Conservation (phyloP, 2,113 vertebrate species). For the Propithecus coquereli region DNA sequence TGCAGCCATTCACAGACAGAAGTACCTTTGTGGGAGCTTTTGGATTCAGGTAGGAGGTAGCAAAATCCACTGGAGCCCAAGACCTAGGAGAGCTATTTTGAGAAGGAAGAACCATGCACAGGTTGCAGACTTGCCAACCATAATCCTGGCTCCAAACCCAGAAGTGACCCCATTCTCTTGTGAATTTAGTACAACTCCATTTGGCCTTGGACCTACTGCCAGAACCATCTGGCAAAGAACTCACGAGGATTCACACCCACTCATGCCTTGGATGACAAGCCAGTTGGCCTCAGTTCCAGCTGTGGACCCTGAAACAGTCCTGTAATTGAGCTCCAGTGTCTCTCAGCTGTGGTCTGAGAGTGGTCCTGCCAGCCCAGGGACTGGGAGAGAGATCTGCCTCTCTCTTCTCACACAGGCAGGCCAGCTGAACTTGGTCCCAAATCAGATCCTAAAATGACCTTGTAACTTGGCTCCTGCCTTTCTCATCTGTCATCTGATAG, state of each 20-base stretch:
- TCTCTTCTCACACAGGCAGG: neutral
- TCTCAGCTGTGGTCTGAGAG: neutral
- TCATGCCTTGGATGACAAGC: neutral
- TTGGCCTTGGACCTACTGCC: neutral
- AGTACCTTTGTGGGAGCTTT: neutral
- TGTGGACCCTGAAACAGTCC: neutral
- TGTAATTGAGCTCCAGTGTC: neutral
- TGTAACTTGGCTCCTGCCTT: neutral
- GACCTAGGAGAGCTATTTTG: neutral
- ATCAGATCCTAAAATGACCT: neutral
- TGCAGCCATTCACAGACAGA: neutral
- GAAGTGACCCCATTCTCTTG: too few species aligned
- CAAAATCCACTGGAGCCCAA: neutral
- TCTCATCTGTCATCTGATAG: neutral
- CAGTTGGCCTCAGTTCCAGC: neutral
- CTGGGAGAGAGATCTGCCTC: rapidly evolving
- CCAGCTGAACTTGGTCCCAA: neutral
- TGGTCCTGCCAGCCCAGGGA: neutral
- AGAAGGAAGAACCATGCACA: neutral
- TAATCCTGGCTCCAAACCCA: neutral
- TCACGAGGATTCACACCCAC: neutral
- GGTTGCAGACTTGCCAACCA: neutral
- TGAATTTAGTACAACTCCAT: neutral
- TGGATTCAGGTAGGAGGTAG: neutral
- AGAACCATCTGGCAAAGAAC: neutral